phyloP scores from a whole-genome alignment of 2,797 vertebrate species.

The Psittacula echo region DNA sequence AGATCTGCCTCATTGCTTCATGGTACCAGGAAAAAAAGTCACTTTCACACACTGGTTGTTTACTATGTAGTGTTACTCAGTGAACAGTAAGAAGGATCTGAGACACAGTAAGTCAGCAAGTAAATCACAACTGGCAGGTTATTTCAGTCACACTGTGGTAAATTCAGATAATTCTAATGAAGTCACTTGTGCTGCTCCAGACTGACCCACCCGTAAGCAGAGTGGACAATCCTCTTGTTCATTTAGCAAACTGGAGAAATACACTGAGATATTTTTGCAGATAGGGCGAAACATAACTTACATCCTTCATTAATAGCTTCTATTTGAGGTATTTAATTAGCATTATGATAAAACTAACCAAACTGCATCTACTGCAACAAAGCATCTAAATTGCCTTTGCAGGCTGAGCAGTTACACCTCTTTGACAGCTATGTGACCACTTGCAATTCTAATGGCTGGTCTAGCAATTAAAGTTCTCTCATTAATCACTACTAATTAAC shows the following conservation, averaged over 20 bases:
- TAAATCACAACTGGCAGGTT: constrained; percentile 17
- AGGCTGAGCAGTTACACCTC: constrained; percentile 31
- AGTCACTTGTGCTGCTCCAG: background rate
- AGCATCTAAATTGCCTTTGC: constrained; percentile 23
- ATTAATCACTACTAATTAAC: constrained; percentile 95
- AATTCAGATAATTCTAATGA: constrained; percentile 36
- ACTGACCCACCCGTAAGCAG: background rate
- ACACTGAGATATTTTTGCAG: background rate
- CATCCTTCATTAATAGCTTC: background rate
- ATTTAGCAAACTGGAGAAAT: background rate
- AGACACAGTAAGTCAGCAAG: background rate
- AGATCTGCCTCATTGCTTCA: background rate
- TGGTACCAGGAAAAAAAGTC: background rate
- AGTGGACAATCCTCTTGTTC: rapidly evolving
- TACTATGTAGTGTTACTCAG: background rate
- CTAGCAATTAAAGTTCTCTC: constrained; percentile 78
- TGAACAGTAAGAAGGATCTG: background rate
- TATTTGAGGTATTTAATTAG: constrained; percentile 19
- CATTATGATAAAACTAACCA: constrained; percentile 13
- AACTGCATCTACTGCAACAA: constrained; percentile 32
- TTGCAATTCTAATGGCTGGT: constrained; percentile 76
- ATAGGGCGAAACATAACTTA: background rate
- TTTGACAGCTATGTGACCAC: constrained; percentile 75
- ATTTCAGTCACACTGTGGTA: constrained; percentile 5
- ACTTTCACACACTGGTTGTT: constrained; percentile 8